Conservation (phyloP, 2,888 invertebrate species). For the Acleris emargana region DNA sequence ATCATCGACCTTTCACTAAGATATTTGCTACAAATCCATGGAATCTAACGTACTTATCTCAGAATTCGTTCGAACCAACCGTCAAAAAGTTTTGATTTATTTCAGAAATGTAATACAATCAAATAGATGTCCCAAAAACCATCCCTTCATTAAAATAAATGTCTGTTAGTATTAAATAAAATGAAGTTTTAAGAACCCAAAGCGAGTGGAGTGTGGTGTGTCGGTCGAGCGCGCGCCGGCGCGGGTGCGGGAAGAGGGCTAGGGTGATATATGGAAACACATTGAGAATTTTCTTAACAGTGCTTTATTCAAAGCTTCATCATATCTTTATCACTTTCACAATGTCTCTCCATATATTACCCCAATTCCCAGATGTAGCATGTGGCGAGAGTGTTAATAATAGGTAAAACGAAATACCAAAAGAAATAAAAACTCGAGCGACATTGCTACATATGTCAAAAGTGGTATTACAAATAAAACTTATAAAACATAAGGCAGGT, state of each 20-base stretch:
- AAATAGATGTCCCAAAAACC: background rate
- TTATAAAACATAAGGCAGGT: constrained; percentile 81
- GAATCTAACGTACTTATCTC: background rate
- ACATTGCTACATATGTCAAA: constrained; percentile 85
- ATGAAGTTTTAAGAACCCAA: constrained; percentile 21
- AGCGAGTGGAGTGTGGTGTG: constrained; percentile 40
- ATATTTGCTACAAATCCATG: constrained; percentile 1
- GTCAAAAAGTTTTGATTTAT: no score
- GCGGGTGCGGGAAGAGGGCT: constrained; percentile 60
- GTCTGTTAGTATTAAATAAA: constrained; percentile 11
- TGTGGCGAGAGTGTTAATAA: constrained; percentile 74
- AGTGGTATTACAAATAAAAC: constrained; percentile 85
- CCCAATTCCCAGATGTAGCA: constrained; percentile 86
- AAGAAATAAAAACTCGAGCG: constrained; percentile 73
- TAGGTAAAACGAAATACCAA: constrained; percentile 72
- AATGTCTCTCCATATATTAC: constrained; percentile 88
- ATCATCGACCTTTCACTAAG: constrained; percentile 26
- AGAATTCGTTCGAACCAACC: no score
- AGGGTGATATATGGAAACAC: constrained; percentile 85
- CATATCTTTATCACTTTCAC: constrained; percentile 85
- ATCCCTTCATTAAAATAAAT: background rate
- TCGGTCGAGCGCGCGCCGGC: constrained; percentile 41
- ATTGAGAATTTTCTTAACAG: constrained; percentile 87
- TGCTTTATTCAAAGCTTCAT: constrained; percentile 87
- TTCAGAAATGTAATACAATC: background rate